Conservation (phyloP, 1,140 invertebrate species). For the Drosophila pectinifera region DNA sequence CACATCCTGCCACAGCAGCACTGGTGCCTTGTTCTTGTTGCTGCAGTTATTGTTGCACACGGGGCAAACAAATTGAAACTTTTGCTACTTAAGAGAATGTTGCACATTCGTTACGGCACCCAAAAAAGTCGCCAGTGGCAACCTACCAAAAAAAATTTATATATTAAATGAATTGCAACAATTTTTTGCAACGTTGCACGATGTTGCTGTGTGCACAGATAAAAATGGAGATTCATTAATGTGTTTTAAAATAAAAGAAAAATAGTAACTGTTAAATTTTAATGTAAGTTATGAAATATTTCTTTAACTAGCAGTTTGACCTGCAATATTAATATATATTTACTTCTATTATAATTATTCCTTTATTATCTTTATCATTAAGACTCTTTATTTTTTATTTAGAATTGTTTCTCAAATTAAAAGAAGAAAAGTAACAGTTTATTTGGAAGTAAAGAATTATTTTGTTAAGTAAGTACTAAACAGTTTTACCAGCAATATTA, state of each 20-base stretch:
- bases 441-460: too few relatives aligned
- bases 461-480: neutral
- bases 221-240: neutral
- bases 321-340: too few relatives aligned
- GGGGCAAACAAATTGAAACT: constrained; percentile 69
- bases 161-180: constrained; percentile 74
- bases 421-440: too few relatives aligned
- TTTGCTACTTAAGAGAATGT: constrained; percentile 62
- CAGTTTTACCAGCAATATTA: too few relatives aligned
- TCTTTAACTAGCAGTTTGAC: too few relatives aligned
- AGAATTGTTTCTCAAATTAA: too few relatives aligned
- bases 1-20: constrained; percentile 19
- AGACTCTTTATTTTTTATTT: too few relatives aligned
- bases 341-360: too few relatives aligned
- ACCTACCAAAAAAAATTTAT: constrained; percentile 47
- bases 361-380: too few relatives aligned
- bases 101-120: constrained; percentile 63
- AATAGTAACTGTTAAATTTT: too few relatives aligned
- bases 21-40: neutral
- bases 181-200: constrained; percentile 66
- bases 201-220: constrained; percentile 9
- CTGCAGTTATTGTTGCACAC: constrained; percentile 17
- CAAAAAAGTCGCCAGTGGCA: constrained; percentile 13
- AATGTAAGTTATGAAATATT: too few relatives aligned
- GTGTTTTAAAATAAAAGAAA: neutral